phyloP scores from a whole-genome alignment of 2,888 invertebrate species.

The Macrosoma leucophasiata region DNA sequence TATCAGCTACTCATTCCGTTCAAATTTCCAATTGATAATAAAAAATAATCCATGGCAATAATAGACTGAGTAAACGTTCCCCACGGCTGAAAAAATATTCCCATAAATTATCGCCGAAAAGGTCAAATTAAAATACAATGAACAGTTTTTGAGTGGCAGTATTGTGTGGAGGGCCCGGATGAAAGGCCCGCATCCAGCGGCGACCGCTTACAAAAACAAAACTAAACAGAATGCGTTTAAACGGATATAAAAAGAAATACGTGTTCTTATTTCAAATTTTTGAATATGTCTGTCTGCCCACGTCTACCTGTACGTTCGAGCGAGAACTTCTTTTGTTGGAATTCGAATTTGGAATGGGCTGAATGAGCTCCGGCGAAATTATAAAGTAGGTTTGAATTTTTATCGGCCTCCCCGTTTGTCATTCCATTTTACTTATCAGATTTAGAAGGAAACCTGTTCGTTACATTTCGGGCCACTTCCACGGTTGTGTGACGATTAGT shows the following conservation, averaged over 20 bases:
- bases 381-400: slow-evolving; percentile 25
- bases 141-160: slow-evolving; percentile 75
- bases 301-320: slow-evolving; percentile 60
- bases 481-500: too few species aligned
- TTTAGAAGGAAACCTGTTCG: too few species aligned
- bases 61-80: slow-evolving; percentile 68
- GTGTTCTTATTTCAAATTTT: slow-evolving; percentile 73
- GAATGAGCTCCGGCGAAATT: slow-evolving; percentile 48
- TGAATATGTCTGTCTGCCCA: slow-evolving; percentile 70
- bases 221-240: slow-evolving; percentile 73
- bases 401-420: too few species aligned
- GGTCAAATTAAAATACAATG: slow-evolving; percentile 77
- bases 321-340: slow-evolving; percentile 48
- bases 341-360: slow-evolving; percentile 47
- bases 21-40: slow-evolving; percentile 51
- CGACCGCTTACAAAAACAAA: slow-evolving; percentile 67
- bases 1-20: too few species aligned
- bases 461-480: too few species aligned
- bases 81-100: slow-evolving; percentile 54
- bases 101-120: slow-evolving; percentile 75
- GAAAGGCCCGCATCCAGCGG: slow-evolving; percentile 67
- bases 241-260: slow-evolving; percentile 73
- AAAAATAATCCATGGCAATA: slow-evolving; percentile 64
- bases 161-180: slow-evolving; percentile 69
- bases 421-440: too few species aligned